These are phyloP conservation scores for Crotalus horridus DNA, from an alignment of 2,113 vertebrate species.

Conservation along the genomic window DNA sequence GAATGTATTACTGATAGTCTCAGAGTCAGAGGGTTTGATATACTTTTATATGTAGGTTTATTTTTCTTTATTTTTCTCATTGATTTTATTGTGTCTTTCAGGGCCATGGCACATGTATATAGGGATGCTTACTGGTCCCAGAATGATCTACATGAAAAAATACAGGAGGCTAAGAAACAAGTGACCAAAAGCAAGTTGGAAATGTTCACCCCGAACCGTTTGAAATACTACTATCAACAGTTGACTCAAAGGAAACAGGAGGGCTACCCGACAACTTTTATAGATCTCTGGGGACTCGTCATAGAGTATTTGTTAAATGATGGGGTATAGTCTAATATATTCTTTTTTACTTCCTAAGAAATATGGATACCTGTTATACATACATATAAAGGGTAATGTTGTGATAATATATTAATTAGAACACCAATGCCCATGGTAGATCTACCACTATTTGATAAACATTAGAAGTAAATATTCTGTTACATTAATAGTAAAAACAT, in stretches of 20 bases:
- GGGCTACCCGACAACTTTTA: conserved; percentile 76
- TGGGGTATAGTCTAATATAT: conserved; percentile 65
- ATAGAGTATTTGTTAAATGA: conserved; percentile 76
- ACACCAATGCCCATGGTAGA: background rate
- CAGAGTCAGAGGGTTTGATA: background rate
- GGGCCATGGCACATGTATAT: conserved; percentile 81
- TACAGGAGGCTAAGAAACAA: conserved; percentile 71
- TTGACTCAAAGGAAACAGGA: conserved; percentile 68
- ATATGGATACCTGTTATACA: background rate
- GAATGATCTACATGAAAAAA: conserved; percentile 62
- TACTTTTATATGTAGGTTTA: background rate
- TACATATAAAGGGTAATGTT: background rate
- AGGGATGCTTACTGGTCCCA: conserved; percentile 81
- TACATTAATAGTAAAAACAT: background rate
- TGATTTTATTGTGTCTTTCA: conserved; percentile 39
- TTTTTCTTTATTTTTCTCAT: background rate
- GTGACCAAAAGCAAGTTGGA: conserved; percentile 70
- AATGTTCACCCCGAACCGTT: conserved; percentile 68
- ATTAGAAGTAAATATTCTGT: background rate
- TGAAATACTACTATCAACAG: conserved; percentile 72
- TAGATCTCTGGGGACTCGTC: conserved; percentile 81
- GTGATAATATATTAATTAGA: background rate
- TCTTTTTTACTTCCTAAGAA: background rate
- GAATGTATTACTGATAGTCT: background rate
- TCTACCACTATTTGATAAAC: background rate